A percentile compares a stretch with the other conserved stretches of the same genome.
Conservation (phyloP, 2,888 invertebrate species). For the Drosophila nr. perissopoda region DNA sequence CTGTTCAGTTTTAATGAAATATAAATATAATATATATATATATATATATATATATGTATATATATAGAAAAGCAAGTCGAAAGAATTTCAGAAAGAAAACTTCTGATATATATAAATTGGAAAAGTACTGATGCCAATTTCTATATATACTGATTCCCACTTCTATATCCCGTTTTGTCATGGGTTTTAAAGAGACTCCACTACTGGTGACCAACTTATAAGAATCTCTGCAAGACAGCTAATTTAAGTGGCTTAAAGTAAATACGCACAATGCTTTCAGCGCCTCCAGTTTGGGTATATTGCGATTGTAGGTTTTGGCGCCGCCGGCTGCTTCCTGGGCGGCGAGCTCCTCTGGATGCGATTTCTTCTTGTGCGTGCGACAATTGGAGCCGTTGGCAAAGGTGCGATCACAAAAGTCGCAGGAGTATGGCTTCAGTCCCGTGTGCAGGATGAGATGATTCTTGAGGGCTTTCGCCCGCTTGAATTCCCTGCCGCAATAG, state of each 20-base stretch:
- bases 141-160: background rate
- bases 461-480: conserved; percentile 84
- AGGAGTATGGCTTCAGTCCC: conserved; percentile 84
- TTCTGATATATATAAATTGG: no score
- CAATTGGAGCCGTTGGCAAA: conserved; percentile 85
- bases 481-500: conserved; percentile 83
- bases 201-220: background rate
- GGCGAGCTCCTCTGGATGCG: conserved; percentile 84
- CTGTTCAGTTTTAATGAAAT: background rate
- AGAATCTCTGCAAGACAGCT: background rate
- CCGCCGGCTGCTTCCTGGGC: conserved; percentile 84
- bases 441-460: conserved; percentile 84
- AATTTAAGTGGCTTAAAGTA: background rate
- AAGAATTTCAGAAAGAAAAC: no score
- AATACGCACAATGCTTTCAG: conserved; percentile 82
- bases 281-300: conserved; percentile 84
- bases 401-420: conserved; percentile 85
- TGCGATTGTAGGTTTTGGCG: conserved; percentile 79
- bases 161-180: background rate
- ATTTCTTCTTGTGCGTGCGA: conserved; percentile 84
- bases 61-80: background rate
- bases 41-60: no score
- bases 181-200: background rate
- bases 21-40: no score
- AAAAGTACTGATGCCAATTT: background rate